Evolutionary conservation across 2,797 vertebrate genomes (phyloP).

Genomic region (Mus minutoides): DNA sequence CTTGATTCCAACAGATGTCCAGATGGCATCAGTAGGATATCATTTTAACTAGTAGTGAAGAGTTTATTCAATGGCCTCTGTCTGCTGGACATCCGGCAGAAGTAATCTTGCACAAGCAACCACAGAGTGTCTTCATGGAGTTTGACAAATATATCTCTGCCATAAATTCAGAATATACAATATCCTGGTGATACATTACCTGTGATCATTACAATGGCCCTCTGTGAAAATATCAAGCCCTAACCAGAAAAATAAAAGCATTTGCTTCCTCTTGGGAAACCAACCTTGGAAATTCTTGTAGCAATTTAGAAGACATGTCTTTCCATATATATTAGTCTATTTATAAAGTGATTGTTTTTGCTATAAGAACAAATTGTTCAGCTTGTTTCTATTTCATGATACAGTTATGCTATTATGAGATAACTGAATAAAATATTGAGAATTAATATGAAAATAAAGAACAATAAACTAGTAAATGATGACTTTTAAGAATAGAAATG

Average conservation of each 20-base stretch:
- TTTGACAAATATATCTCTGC: slow-evolving; percentile 61
- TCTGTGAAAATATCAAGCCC: slow-evolving; percentile 65
- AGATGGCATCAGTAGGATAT: slow-evolving; percentile 74
- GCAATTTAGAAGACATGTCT: slow-evolving; percentile 38
- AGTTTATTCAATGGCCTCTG: slow-evolving; percentile 71
- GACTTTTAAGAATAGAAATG: neutral
- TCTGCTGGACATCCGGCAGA: slow-evolving; percentile 76
- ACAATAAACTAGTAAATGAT: slow-evolving; percentile 11
- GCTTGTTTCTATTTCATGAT: neutral
- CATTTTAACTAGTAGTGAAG: slow-evolving; percentile 70
- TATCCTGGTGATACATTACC: slow-evolving; percentile 48
- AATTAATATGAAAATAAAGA: neutral
- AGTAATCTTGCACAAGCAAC: slow-evolving; percentile 60
- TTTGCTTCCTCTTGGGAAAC: slow-evolving; percentile 66
- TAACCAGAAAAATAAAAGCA: slow-evolving; percentile 50
- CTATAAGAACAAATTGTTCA: slow-evolving; percentile 10
- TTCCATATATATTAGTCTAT: neutral
- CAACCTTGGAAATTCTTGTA: slow-evolving; percentile 20
- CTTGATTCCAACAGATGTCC: slow-evolving; percentile 67
- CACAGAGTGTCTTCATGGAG: neutral
- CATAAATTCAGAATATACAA: slow-evolving; percentile 61
- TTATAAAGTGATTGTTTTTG: slow-evolving; percentile 4
- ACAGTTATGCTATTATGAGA: neutral
- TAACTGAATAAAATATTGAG: neutral
- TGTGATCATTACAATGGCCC: slow-evolving; percentile 59